Evolutionary conservation across 2,113 vertebrate species (phyloP).

Genomic region (Syngnathus typhle): DNA sequence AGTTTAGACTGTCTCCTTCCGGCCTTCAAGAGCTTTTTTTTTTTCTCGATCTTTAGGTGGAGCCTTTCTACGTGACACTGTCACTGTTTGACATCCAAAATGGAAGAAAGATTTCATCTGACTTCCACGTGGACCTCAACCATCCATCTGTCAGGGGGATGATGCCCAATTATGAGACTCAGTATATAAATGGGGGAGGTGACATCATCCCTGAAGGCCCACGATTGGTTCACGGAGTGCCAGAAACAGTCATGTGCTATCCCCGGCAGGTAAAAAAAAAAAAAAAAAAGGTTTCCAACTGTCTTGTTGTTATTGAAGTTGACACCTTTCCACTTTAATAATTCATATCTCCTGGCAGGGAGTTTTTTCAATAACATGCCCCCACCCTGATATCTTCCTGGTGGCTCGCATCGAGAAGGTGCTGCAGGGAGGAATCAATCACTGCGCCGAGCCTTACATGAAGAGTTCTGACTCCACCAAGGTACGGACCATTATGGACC

Average conservation of each 20-base stretch:
- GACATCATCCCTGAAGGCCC: conserved; percentile 66
- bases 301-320: background rate
- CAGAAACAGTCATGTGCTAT: conserved; percentile 81
- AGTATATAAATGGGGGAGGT: conserved; percentile 76
- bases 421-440: conserved; percentile 91
- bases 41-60: conserved; percentile 75
- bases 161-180: conserved; percentile 66
- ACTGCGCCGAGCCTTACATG: conserved; percentile 96
- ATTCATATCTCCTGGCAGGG: conserved; percentile 68
- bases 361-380: conserved; percentile 92
- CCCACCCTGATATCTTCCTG: conserved; percentile 94
- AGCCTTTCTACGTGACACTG: conserved; percentile 93
- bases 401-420: conserved; percentile 96
- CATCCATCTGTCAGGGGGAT: conserved; percentile 86
- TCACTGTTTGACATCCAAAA: conserved; percentile 91
- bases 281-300: background rate
- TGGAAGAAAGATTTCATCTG: conserved; percentile 90
- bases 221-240: conserved; percentile 65
- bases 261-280: conserved; percentile 79
- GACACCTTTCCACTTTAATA: background rate
- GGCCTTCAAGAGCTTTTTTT: conserved; percentile 47
- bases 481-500: conserved; percentile 64
- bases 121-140: conserved; percentile 96
- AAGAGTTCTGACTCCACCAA: conserved; percentile 94
- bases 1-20: conserved; percentile 15